Evolutionary conservation across 2,888 invertebrate genomes (phyloP).

Genomic region (Aromia moschata): DNA sequence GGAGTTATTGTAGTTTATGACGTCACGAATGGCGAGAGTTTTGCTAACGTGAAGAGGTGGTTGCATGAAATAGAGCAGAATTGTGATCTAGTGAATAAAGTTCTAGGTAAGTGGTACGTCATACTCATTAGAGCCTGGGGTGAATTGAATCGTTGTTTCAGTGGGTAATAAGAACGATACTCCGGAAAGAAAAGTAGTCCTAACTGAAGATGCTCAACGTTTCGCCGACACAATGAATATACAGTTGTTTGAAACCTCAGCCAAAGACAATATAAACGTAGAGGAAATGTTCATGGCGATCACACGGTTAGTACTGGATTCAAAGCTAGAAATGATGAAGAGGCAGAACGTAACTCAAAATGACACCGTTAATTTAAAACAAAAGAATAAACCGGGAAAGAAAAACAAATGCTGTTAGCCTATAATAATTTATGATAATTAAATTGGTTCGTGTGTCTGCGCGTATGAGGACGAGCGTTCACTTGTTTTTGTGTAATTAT

Average conservation of each 20-base stretch:
- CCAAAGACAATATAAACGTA: constrained; percentile 98
- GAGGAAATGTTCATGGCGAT: constrained; percentile 92
- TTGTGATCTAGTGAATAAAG: constrained; percentile 98
- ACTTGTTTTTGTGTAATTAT: constrained; percentile 23
- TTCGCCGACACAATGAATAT: constrained; percentile 99
- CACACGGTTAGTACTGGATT: constrained; percentile 82
- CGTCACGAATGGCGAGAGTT: constrained; percentile 98
- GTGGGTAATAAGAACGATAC: constrained; percentile 98
- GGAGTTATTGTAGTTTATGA: constrained; percentile 99
- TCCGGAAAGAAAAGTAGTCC: constrained; percentile 93
- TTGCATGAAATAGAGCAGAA: constrained; percentile 99
- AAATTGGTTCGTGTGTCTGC: constrained; percentile 25
- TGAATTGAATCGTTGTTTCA: constrained; percentile 60
- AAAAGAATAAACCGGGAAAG: constrained; percentile 70
- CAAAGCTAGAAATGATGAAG: constrained; percentile 84
- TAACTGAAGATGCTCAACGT: constrained; percentile 95
- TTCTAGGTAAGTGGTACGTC: constrained; percentile 78
- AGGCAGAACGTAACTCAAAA: constrained; percentile 74
- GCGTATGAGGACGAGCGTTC: constrained; percentile 30
- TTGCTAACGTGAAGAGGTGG: constrained; percentile 99
- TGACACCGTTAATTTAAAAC: constrained; percentile 79
- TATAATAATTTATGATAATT: constrained; percentile 1
- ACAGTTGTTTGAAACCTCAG: constrained; percentile 96
- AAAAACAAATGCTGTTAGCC: constrained; percentile 68
- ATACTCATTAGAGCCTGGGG: background rate